Evolutionary conservation across 2,888 invertebrate genomes (phyloP).

Genomic region (Tipula unca): DNA sequence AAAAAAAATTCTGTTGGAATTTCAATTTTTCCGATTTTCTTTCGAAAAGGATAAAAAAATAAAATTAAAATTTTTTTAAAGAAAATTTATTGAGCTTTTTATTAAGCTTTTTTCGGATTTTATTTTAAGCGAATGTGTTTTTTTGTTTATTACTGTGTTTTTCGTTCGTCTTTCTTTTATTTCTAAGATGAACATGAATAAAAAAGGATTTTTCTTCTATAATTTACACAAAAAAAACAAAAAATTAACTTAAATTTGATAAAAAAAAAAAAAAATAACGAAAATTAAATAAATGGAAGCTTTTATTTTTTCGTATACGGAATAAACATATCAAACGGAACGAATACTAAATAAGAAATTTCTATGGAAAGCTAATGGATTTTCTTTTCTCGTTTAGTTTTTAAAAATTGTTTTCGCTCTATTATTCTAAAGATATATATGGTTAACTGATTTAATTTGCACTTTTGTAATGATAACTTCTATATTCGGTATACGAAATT

Average conservation of each 20-base stretch:
- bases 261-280: neutral
- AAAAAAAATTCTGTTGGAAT: neutral
- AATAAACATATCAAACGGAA: constrained; percentile 8
- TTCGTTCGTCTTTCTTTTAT: constrained; percentile 17
- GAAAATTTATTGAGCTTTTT: neutral
- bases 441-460: constrained; percentile 14
- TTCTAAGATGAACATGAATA: neutral
- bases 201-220: constrained; percentile 21
- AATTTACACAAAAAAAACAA: neutral
- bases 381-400: neutral
- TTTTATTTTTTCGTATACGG: neutral
- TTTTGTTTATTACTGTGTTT: constrained; percentile 14
- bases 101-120: neutral
- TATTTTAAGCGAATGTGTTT: constrained; percentile 17
- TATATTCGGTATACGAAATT: too few species aligned
- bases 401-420: neutral
- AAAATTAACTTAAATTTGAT: neutral
- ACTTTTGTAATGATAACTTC: neutral
- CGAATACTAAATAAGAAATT: neutral
- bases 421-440: neutral
- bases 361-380: neutral
- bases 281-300: neutral
- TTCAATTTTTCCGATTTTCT: neutral
- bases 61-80: neutral
- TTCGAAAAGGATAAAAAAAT: neutral